Conservation (phyloP, 2,888 invertebrate species). For the Dendrolimus houi region DNA sequence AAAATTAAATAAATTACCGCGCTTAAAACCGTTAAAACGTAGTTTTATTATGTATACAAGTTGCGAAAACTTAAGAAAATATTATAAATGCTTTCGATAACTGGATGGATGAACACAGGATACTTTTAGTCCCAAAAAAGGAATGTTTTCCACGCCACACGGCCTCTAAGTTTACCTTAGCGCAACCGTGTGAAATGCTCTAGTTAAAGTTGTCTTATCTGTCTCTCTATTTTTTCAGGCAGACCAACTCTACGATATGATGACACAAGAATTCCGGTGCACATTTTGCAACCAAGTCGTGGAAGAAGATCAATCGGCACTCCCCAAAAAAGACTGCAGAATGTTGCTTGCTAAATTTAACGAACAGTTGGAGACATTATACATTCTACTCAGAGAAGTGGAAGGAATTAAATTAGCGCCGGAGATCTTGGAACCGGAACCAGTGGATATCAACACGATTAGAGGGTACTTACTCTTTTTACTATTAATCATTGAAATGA, state of each 20-base stretch:
- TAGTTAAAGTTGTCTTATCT: too few relatives aligned
- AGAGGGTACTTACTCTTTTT: conserved; percentile 72
- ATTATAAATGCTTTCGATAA: too few relatives aligned
- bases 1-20: too few relatives aligned
- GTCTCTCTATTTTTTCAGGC: conserved; percentile 68
- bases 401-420: conserved; percentile 95
- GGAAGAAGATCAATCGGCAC: conserved; percentile 94
- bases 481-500: too few relatives aligned
- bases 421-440: conserved; percentile 96
- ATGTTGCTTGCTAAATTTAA: conserved; percentile 94
- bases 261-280: conserved; percentile 90
- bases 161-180: too few relatives aligned
- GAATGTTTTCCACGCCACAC: too few relatives aligned
- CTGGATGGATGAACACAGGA: too few relatives aligned
- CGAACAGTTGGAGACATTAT: conserved; percentile 95
- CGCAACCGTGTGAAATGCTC: too few relatives aligned
- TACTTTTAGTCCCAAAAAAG: too few relatives aligned
- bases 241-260: conserved; percentile 91
- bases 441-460: conserved; percentile 91
- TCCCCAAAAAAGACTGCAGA: conserved; percentile 95
- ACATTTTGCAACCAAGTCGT: conserved; percentile 93
- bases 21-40: too few relatives aligned
- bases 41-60: too few relatives aligned
- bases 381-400: conserved; percentile 90
- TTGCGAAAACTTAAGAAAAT: too few relatives aligned